Base-by-base conservation (phyloP, 2,113 vertebrate species). In the Corythaeola cristata region DNA sequence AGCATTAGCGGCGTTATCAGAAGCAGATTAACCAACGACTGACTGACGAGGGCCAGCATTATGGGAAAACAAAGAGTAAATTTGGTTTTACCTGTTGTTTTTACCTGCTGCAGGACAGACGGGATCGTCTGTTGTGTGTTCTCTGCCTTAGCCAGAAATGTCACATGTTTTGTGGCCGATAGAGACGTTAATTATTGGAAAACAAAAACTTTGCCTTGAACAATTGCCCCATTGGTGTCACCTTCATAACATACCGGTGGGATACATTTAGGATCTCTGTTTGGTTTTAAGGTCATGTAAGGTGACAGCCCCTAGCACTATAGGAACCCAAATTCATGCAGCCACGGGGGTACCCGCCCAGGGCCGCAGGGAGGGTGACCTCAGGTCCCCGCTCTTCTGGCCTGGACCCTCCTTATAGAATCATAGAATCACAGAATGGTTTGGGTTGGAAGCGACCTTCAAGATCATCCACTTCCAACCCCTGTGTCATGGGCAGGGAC, bases 81-180 rank as follows among this genome's bases (percentile, higher is more conserved):
- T 8, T 50, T 37, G 19, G 2, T 58, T 71, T 64, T 37, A 26
- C 16, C 41, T 63, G 1, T 67, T 53, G 15, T 55, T 76, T 69
- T 62, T 33, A 44, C 49, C 33, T 30, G 4, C 26, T 49, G 19
- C 60, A 37, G 50, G 26, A 33, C 45, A 22, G 5, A 35, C 28
- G 47, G 52, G 32, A 5, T 41, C 4, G 1, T 21, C 47, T 33
- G 37, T 1, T 0, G 3, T 15, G 16, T 1, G 2, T 37, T 50
- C 69, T 45, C 44, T 63, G 26, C 55, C 23, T 24, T 52, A 39
- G 55, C 17, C 50, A 37, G 52, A 45, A 80, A 74, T 30, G 50
- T 3, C 4, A 0, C 62, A 32, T 22, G 22, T 26, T 0, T 0
- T 39, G 17, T 20, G 41, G 47, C 66, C 26, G 2, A 3, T 23